Base-by-base conservation (phyloP, 2,797 vertebrate species). In the Macrochelys suwanniensis region DNA sequence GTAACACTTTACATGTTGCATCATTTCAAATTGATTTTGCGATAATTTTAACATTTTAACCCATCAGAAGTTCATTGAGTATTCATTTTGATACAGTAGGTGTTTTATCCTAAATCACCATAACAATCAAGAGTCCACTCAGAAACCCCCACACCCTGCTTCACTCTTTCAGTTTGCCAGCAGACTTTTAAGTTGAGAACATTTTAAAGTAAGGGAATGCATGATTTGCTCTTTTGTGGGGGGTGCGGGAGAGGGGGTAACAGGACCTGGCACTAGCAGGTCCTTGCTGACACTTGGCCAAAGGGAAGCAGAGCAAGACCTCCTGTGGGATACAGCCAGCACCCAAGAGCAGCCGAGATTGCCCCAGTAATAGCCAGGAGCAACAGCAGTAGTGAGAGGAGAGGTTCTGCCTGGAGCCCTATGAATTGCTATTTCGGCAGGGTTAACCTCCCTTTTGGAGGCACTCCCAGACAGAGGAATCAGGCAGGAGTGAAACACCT, bases 21-120 rank as follows among this genome's bases (percentile, higher is more conserved):
- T 90, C 82, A 87, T 79, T 96, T 85, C 4, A 96, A 95, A 87
- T 82, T 89, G 6, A 95, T 96, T 94, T 81, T 80, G 6, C 42
- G 89, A 93, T 95, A 19, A 92, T 31, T 95, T 77, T 68, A 95
- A 92, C 23, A 92, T 31, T 95, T 78, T 68, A 95, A 92, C 28
- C 54, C 90, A 82, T 91, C 56, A 59, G 53, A 93, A 96, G 82
- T 59, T 92, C 53, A 88, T 59, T 68, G 26, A 93, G 47, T 84
- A 90, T 68, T 91, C n/a, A 88, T 95, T 93, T 95, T 87, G 57
- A 89, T 87, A 78, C 25, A 42, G 47, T 65, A 42, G 93, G 65
- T 92, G 80, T 82, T 94, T 90, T 80, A 84, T 57, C 56, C 82
- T 84, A 94, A 95, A 88, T 21, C 85, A 26, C 8, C 90, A 5